A percentile compares a stretch with the other conserved stretches of the same genome.
These are phyloP conservation scores for Plutomurus gul DNA, from an alignment of 1,140 invertebrate genomes.

Conservation along the genomic window DNA sequence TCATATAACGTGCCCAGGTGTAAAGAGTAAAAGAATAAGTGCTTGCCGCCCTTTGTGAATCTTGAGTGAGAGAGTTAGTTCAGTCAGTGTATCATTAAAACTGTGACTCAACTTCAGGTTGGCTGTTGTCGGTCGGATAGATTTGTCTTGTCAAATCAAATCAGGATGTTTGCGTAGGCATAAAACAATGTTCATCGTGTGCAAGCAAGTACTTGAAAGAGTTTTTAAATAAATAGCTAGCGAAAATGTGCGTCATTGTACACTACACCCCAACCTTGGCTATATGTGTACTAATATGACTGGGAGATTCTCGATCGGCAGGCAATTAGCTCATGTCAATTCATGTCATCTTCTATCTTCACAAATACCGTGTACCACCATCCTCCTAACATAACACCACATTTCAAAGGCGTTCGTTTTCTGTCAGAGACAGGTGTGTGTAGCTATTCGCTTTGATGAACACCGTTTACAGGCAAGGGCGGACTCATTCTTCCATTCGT, in stretches of 20 bases:
- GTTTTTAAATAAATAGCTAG: not conserved
- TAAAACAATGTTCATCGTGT: slow-evolving; percentile 22
- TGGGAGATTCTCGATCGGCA: not conserved
- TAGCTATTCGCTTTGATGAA: not conserved
- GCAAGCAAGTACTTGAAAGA: not conserved
- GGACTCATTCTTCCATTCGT: not conserved
- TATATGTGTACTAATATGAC: not conserved
- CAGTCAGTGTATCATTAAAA: not conserved
- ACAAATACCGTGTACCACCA: too few relatives aligned
- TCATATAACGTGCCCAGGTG: slow-evolving; percentile 17
- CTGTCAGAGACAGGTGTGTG: too few relatives aligned
- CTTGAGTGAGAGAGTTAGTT: not conserved
- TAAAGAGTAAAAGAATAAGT: not conserved
- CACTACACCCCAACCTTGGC: not conserved
- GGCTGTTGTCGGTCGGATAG: not conserved
- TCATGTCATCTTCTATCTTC: not conserved
- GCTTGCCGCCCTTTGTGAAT: not conserved
- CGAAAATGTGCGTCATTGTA: not conserved
- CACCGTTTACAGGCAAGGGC: not conserved
- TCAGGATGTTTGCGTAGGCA: slow-evolving; percentile 19
- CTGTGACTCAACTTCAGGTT: not conserved
- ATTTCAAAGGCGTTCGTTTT: not conserved
- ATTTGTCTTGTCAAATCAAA: slow-evolving; percentile 14
- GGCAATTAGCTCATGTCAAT: slow-evolving; percentile 20
- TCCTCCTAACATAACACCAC: too few relatives aligned